These are phyloP conservation scores for Ctenopoma kingsleyae DNA, from an alignment of 2,797 vertebrate genomes.

Conservation along the genomic window DNA sequence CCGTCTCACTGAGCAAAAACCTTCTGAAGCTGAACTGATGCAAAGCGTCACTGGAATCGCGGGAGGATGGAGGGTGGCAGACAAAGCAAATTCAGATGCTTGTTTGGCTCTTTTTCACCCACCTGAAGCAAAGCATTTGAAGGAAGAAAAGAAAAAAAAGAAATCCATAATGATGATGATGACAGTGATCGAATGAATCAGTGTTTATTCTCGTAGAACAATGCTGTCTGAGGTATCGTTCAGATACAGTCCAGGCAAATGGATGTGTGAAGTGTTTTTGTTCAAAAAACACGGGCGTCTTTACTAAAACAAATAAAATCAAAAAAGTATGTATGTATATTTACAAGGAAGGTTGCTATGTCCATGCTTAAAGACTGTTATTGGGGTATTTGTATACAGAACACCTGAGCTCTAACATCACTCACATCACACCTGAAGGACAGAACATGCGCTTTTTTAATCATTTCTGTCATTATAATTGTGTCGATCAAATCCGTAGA, in stretches of 20 bases:
- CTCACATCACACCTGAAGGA: slow-evolving; percentile 51
- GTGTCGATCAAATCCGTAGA: slow-evolving; percentile 71
- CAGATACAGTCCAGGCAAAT: slow-evolving; percentile 54
- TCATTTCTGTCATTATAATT: slow-evolving; percentile 60
- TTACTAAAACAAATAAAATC: slow-evolving; percentile 60
- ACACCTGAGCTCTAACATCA: slow-evolving; percentile 53
- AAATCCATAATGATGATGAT: slow-evolving; percentile 29
- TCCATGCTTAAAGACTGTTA: slow-evolving; percentile 69
- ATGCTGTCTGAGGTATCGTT: slow-evolving; percentile 66
- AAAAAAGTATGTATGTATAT: slow-evolving; percentile 45
- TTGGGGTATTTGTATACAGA: slow-evolving; percentile 53
- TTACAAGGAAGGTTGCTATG: slow-evolving; percentile 32
- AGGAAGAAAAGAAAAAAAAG: slow-evolving; percentile 13
- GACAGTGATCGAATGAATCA: slow-evolving; percentile 67
- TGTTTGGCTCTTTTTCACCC: slow-evolving; percentile 57
- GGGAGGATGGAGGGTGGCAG: slow-evolving; percentile 17
- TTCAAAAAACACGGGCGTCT: slow-evolving; percentile 72
- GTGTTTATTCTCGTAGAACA: slow-evolving; percentile 81
- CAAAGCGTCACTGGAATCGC: slow-evolving; percentile 42
- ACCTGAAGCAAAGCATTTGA: slow-evolving; percentile 36
- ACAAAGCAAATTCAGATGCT: slow-evolving; percentile 40
- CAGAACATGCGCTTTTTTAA: slow-evolving; percentile 55
- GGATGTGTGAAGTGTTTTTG: slow-evolving; percentile 58
- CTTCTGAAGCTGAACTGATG: slow-evolving; percentile 38
- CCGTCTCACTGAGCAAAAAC: slow-evolving; percentile 42